Evolutionary conservation across 2,888 invertebrate species (phyloP).

Genomic region (Coleophora flavipennella): DNA sequence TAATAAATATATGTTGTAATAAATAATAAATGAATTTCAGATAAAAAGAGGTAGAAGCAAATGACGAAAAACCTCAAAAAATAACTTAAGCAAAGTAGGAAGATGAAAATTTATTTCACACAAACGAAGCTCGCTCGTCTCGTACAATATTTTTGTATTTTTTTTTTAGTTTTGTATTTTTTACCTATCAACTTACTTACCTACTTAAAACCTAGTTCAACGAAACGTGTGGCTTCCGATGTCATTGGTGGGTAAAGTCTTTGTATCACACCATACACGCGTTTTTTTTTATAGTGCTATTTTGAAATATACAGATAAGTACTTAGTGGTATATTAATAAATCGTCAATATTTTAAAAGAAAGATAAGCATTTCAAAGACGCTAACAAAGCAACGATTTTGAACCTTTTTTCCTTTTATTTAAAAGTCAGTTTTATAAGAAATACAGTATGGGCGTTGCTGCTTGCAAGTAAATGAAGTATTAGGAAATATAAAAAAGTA

Average conservation of each 20-base stretch:
- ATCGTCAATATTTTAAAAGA: too few species aligned
- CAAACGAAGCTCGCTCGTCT: conserved; percentile 46
- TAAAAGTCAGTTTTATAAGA: conserved; percentile 21
- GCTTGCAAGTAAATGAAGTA: conserved; percentile 15
- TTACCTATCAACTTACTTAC: conserved; percentile 67
- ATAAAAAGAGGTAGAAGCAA: too few species aligned
- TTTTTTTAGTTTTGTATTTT: conserved; percentile 46
- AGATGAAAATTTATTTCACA: conserved; percentile 37
- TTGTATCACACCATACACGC: conserved; percentile 56
- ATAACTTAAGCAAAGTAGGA: conserved; percentile 40
- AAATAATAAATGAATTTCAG: too few species aligned
- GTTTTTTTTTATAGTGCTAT: conserved; percentile 29
- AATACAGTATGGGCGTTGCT: conserved; percentile 10
- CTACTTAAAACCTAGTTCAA: conserved; percentile 68
- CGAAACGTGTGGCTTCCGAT: conserved; percentile 65
- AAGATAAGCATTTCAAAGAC: conserved; percentile 20
- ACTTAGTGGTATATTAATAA: not conserved
- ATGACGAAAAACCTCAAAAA: too few species aligned
- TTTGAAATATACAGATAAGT: conserved; percentile 27
- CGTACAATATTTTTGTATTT: conserved; percentile 43
- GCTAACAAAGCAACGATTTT: conserved; percentile 32
- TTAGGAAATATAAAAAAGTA: conserved; percentile 15
- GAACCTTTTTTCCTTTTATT: too few species aligned
- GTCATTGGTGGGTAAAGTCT: conserved; percentile 68
- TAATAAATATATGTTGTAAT: too few species aligned